phyloP scores from a whole-genome alignment of 2,113 vertebrate genomes.

The Plectropomus leopardus region DNA sequence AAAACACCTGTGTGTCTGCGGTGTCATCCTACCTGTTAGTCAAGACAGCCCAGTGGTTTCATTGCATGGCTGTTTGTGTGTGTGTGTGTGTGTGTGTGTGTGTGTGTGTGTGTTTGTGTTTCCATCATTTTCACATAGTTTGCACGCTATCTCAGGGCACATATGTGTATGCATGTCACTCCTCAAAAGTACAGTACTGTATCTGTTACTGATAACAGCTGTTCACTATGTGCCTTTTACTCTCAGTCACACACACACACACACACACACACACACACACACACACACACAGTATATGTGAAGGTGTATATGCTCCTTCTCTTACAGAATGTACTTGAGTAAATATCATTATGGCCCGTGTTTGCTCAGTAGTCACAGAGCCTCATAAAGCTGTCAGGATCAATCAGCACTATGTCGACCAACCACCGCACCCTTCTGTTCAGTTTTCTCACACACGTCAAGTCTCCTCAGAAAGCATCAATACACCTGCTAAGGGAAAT shows the following conservation, averaged over 20 bases:
- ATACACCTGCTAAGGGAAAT: not conserved
- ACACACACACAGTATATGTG: constrained; percentile 1
- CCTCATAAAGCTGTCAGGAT: constrained; percentile 63
- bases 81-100: constrained; percentile 7
- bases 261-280: constrained; percentile 36
- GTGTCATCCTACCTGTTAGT: constrained; percentile 50
- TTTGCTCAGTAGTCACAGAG: constrained; percentile 64
- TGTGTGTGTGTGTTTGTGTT: constrained; percentile 4
- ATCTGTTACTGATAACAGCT: constrained; percentile 52
- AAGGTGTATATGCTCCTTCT: constrained; percentile 1
- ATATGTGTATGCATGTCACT: constrained; percentile 49
- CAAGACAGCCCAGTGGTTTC: constrained; percentile 25
- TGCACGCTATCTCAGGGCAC: constrained; percentile 42
- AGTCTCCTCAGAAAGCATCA: not conserved
- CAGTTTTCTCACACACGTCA: constrained; percentile 26
- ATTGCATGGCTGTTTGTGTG: constrained; percentile 3
- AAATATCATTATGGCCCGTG: constrained; percentile 65
- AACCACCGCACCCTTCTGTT: constrained; percentile 30
- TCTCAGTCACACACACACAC: constrained; percentile 11
- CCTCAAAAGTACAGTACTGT: constrained; percentile 37
- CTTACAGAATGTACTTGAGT: constrained; percentile 51
- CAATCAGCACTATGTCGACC: constrained; percentile 51
- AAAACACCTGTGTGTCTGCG: constrained; percentile 42
- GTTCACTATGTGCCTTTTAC: constrained; percentile 32
- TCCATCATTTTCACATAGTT: not conserved